phyloP scores from a whole-genome alignment of 1,140 invertebrate genomes.

The Homarus americanus region DNA sequence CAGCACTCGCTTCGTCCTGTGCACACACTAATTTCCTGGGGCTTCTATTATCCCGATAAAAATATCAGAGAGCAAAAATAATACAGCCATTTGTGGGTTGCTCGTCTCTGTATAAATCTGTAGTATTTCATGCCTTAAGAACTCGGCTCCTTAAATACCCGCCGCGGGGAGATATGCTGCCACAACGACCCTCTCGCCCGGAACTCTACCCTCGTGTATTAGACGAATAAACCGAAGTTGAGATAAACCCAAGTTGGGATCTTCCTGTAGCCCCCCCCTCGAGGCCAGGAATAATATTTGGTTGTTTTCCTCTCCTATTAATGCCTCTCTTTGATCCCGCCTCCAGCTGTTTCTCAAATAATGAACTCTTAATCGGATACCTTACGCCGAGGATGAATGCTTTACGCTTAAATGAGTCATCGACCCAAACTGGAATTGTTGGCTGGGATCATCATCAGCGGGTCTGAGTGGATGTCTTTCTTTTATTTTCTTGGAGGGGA shows the following conservation, averaged over 20 bases:
- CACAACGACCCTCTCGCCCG: background rate
- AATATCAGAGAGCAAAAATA: background rate
- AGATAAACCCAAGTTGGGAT: too few relatives aligned
- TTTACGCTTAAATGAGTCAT: background rate
- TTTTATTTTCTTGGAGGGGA: too few relatives aligned
- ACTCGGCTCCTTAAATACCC: background rate
- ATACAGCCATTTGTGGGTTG: background rate
- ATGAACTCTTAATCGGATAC: background rate
- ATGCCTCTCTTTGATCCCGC: background rate
- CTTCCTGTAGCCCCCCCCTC: background rate
- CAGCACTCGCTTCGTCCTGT: background rate
- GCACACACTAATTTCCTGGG: background rate
- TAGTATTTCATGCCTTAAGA: background rate
- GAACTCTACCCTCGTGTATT: background rate
- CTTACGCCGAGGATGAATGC: background rate
- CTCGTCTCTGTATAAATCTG: background rate
- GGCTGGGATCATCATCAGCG: too few relatives aligned
- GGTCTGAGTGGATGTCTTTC: too few relatives aligned
- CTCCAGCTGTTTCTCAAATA: background rate
- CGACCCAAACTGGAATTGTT: too few relatives aligned
- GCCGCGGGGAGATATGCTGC: background rate
- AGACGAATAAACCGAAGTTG: too few relatives aligned
- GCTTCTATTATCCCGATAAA: background rate
- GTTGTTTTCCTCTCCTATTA: background rate
- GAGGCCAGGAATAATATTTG: background rate